These are phyloP conservation scores for Threskiornis aethiopicus DNA, from an alignment of 2,797 vertebrate genomes.

Conservation along the genomic window DNA sequence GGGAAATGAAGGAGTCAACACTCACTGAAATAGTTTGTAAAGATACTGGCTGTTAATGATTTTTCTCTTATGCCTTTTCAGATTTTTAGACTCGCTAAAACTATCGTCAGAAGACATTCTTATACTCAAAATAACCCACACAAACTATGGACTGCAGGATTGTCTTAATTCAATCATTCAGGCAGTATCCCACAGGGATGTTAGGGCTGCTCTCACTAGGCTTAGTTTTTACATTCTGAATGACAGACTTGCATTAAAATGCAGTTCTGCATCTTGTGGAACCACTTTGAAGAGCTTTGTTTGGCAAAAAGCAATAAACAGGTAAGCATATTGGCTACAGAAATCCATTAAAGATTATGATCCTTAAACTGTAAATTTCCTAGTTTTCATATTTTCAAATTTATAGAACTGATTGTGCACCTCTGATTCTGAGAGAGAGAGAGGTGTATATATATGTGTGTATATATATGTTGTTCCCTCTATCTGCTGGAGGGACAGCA, in stretches of 20 bases:
- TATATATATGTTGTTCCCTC: not conserved
- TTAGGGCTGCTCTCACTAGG: constrained; percentile 83
- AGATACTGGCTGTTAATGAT: not conserved
- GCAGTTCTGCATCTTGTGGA: constrained; percentile 70
- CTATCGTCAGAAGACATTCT: constrained; percentile 81
- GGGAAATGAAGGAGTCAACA: not conserved
- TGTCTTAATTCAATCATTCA: constrained; percentile 82
- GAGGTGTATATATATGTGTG: too few relatives aligned
- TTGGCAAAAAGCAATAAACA: constrained; percentile 86
- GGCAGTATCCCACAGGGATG: constrained; percentile 85
- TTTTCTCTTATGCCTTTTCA: constrained; percentile 55
- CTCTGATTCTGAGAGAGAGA: not conserved
- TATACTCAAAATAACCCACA: constrained; percentile 77
- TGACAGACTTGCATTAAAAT: constrained; percentile 83
- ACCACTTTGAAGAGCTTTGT: constrained; percentile 75
- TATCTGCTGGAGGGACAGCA: not conserved
- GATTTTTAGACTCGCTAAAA: constrained; percentile 82
- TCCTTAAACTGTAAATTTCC: not conserved
- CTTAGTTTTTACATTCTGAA: constrained; percentile 89
- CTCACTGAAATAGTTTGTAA: not conserved
- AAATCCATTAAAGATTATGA: not conserved
- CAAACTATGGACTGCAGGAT: constrained; percentile 79
- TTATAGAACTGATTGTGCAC: not conserved
- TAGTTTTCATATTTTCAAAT: not conserved
- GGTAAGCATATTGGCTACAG: constrained; percentile 73